These are phyloP conservation scores for Vulpes vulpes DNA, from an alignment of 2,113 vertebrate genomes.

Conservation along the genomic window DNA sequence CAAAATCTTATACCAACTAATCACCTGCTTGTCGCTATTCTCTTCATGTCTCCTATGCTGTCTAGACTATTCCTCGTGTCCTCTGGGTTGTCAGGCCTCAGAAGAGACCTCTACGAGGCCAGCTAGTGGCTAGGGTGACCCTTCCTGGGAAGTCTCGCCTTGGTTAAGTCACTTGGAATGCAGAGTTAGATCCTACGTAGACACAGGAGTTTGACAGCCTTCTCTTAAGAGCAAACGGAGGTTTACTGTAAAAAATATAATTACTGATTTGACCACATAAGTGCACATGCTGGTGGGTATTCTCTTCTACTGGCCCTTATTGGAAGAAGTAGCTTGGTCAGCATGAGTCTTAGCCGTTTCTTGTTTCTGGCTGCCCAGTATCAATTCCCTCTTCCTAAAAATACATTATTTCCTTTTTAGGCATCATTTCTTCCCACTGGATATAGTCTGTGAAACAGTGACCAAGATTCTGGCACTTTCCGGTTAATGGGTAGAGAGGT, in stretches of 20 bases:
- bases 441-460: background rate
- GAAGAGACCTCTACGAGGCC: background rate
- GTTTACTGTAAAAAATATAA: background rate
- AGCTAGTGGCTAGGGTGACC: background rate
- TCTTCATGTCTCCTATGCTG: background rate
- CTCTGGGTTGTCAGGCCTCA: background rate
- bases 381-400: background rate
- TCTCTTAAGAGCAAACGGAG: background rate
- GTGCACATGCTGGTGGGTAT: no score
- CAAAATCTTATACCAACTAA: background rate
- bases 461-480: background rate
- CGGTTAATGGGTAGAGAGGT: background rate
- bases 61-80: background rate
- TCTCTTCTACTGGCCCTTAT: background rate
- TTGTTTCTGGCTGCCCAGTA: background rate
- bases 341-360: background rate
- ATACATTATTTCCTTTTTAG: background rate
- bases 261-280: background rate
- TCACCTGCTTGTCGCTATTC: background rate
- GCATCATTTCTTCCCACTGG: background rate
- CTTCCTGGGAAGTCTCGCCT: background rate
- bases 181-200: background rate
- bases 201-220: background rate
- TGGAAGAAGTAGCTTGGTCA: background rate
- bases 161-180: background rate